phyloP scores from a whole-genome alignment of 2,797 vertebrate genomes.

The Ctenopoma kingsleyae region DNA sequence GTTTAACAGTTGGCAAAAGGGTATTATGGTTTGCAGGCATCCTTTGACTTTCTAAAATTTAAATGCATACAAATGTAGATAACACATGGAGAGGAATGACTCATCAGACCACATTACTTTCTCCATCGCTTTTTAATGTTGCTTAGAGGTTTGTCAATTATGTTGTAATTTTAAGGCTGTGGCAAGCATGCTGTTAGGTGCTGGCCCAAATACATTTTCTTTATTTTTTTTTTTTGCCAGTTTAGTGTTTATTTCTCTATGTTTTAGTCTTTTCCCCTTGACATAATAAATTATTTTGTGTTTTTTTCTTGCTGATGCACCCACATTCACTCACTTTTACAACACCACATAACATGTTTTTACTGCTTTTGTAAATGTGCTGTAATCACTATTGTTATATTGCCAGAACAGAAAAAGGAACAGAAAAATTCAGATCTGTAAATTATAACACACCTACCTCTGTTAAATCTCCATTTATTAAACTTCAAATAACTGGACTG shows the following conservation, averaged over 20 bases:
- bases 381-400: no score
- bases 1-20: slow-evolving; percentile 6
- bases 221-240: not conserved
- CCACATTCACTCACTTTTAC: no score
- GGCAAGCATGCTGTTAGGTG: not conserved
- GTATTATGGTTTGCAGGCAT: not conserved
- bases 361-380: no score
- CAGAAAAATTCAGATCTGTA: no score
- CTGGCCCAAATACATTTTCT: not conserved
- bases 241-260: not conserved
- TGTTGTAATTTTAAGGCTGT: not conserved
- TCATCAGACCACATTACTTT: slow-evolving; percentile 1
- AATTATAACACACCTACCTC: no score
- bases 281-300: not conserved
- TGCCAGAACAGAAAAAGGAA: no score
- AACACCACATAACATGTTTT: no score
- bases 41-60: slow-evolving; percentile 14
- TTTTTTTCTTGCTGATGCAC: not conserved
- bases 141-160: not conserved
- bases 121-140: not conserved
- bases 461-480: no score
- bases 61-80: slow-evolving; percentile 3
- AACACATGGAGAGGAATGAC: not conserved
- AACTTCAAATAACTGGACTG: no score
- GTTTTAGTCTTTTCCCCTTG: not conserved